Evolutionary conservation across 23 tunicate genomes (phyloP), one percentile per base, ranked within the genome.

Genomic region (Trididemnum nubilum): DNA sequence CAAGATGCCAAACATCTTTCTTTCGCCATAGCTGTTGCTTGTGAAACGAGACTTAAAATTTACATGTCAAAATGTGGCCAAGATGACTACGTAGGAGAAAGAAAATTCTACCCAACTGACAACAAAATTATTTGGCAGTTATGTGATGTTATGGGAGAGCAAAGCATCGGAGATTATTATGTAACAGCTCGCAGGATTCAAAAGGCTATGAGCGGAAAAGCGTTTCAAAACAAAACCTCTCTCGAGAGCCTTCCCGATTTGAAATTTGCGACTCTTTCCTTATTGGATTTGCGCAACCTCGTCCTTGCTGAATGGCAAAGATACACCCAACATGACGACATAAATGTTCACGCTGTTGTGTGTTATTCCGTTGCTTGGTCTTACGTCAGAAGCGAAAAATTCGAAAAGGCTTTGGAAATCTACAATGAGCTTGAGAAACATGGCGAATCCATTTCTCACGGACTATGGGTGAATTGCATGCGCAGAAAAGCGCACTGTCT

Each of bases 1-100:
- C 9, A 51, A 27, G 28, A 21, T 15, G 66, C 36, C 3, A 21
- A 57, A 19, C 18, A 12, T 5, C 26, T 77, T 4, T 57, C 36
- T 21, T 52, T 2, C 18, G 81, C 81, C 2, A 32, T 77, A 1
- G 81, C 81, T 52, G 67, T 77, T 26, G 81, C 81, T 7, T 77
- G 81, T 77, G 81, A 77, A 33, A 33, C 44, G 2, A 24, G 81
- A 26, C 27, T 77, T 21, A 77, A 77, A 57, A 36, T 52, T 32
- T 77, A 77, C 81, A 77, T 54, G 81, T 7, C 36, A 32, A 77
- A 77, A 30, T 2, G 28, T 51, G 23, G 67, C 39, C 81, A 77
- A 77, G 38, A 54, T 12, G 81, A 77, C 54, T 52, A 3, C 30
- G 25, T 37, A 5, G 78, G 78, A 38, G 78, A 39, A 21, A 73